Evolutionary conservation across 2,113 vertebrate genomes (phyloP).

Genomic region (Oceanites oceanicus): DNA sequence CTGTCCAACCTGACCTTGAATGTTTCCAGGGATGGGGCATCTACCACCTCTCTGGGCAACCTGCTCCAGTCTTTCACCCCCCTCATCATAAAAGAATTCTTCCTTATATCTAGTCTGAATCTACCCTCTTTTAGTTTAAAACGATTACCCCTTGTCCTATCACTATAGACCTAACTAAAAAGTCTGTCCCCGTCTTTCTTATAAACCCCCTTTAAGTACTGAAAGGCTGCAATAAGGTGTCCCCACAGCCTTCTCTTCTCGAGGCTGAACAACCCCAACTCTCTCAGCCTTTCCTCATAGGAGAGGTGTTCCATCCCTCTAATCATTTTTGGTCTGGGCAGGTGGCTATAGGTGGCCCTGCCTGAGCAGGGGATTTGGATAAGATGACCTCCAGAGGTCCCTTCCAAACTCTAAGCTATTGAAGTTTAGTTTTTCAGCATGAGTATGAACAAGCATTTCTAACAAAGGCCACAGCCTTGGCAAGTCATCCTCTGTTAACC

Average conservation of each 20-base stretch:
- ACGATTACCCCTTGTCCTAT: not conserved
- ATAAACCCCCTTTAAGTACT: not conserved
- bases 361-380: not conserved
- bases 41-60: not conserved
- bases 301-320: not conserved
- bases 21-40: not conserved
- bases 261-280: no score
- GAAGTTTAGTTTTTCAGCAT: slow-evolving; percentile 21
- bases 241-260: no score
- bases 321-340: not conserved
- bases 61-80: not conserved
- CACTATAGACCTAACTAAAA: not conserved
- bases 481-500: not conserved
- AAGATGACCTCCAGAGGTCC: not conserved
- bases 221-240: no score
- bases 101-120: not conserved
- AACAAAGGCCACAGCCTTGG: not conserved
- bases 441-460: not conserved
- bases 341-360: not conserved
- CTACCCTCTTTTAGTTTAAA: not conserved
- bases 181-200: not conserved
- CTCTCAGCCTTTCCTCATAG: no score
- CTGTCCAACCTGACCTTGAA: not conserved
- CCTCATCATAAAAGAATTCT: not conserved
- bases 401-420: not conserved